These are phyloP conservation scores for Nasonia vitripennis DNA, from an alignment of 1,140 invertebrate species.

Conservation along the genomic window DNA sequence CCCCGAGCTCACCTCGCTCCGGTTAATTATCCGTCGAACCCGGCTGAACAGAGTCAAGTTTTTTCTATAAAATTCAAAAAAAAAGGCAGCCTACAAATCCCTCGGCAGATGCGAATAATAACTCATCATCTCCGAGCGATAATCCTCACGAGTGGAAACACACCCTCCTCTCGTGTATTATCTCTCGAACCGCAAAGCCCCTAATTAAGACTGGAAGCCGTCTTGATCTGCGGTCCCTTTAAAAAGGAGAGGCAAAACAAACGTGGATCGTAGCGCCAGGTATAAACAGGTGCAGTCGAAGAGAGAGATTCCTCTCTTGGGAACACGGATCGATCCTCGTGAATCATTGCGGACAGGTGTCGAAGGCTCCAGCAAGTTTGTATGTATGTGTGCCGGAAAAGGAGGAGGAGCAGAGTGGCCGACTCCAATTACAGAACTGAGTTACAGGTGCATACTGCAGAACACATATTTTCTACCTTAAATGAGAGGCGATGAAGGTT, in stretches of 20 bases:
- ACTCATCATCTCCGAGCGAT: too few relatives aligned
- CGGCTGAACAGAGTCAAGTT: too few relatives aligned
- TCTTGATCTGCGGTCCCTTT: background rate
- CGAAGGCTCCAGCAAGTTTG: slow-evolving; percentile 3
- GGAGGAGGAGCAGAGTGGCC: background rate
- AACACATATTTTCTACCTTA: background rate
- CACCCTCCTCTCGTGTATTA: too few relatives aligned
- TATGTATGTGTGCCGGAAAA: background rate
- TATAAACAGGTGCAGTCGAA: slow-evolving; percentile 17
- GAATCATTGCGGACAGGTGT: slow-evolving; percentile 35
- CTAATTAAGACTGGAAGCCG: slow-evolving; percentile 5
- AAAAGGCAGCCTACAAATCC: background rate
- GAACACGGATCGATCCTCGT: background rate
- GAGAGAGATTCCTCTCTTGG: background rate
- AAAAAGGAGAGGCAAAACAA: background rate
- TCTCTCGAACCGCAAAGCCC: background rate
- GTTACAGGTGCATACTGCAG: slow-evolving; percentile 2
- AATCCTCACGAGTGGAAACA: too few relatives aligned
- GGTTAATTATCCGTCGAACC: too few relatives aligned
- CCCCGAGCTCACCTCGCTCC: too few relatives aligned
- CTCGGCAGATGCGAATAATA: background rate
- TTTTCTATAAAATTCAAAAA: too few relatives aligned
- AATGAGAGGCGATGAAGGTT: too few relatives aligned
- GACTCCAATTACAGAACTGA: background rate
- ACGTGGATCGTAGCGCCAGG: background rate